Evolutionary conservation across 1,140 invertebrate species (phyloP).

Genomic region (Nymphalis io): DNA sequence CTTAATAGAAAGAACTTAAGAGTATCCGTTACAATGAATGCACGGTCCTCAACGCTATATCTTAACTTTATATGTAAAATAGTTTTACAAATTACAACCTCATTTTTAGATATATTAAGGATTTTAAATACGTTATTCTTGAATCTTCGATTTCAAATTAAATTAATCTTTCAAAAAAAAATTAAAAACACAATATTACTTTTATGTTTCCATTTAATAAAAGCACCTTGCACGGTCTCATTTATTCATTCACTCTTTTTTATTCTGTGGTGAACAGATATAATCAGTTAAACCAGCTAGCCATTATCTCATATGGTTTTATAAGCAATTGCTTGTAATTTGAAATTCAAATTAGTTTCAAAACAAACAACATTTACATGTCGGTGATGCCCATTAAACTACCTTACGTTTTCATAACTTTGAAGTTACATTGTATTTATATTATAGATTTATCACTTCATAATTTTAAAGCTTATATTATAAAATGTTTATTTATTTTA

Average conservation of each 20-base stretch:
- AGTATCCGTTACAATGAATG: too few relatives aligned
- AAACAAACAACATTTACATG: slow-evolving; percentile 36
- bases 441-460: too few relatives aligned
- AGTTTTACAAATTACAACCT: too few relatives aligned
- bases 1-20: too few relatives aligned
- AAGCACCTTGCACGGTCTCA: slow-evolving; percentile 16
- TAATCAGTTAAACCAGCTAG: slow-evolving; percentile 19
- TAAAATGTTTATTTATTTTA: too few relatives aligned
- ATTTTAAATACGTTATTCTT: too few relatives aligned
- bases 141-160: too few relatives aligned
- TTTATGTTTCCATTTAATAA: neutral
- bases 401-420: neutral
- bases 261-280: neutral
- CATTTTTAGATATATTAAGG: too few relatives aligned
- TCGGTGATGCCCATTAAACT: neutral
- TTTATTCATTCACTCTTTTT: slow-evolving; percentile 14
- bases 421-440: neutral
- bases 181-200: neutral
- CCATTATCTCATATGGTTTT: slow-evolving; percentile 14
- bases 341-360: slow-evolving; percentile 39
- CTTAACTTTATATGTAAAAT: too few relatives aligned
- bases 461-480: neutral
- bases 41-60: too few relatives aligned
- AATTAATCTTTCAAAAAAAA: neutral
- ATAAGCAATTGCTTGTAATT: slow-evolving; percentile 32